Base-by-base conservation (phyloP, 1,140 invertebrate species). In the Drosophila jambulina region DNA sequence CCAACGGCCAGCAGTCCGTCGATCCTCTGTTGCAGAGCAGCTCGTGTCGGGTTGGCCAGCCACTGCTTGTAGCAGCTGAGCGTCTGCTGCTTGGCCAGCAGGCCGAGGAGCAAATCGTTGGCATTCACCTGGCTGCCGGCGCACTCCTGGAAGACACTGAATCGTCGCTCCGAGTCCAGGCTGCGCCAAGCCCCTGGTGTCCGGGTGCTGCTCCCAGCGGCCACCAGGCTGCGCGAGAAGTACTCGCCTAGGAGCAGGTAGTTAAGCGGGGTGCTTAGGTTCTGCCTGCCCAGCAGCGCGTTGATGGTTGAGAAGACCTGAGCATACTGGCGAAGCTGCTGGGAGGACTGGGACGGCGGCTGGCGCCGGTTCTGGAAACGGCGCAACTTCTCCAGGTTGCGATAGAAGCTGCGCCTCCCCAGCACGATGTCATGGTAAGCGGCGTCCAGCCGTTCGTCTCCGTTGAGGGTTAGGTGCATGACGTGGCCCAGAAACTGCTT, bases 131-230 rank as follows among this genome's bases (percentile, higher is more conserved):
- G 45, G 15, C 29, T 23, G 17, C 40, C 54, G 7, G 32, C 25
- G 53, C 91, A 92, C 32, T 80, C 68, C 25, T 82, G 59, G 9
- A 90, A 79, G 21, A 27, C 46, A 12, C 42, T 56, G 49, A 92
- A 92, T 10, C 70, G 57, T 4, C 70, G 54, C 13, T 92, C 87
- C 5, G 91, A 91, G 53, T 92, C 91, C 25, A 53, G 74, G 45
- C 91, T 91, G n/a, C 91, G 88, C 91, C 91, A 92, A 13, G 91
- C 85, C 15, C 91, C 91, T 1, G 88, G 67, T 4, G 85, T 87
- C 2, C 70, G 54, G 17, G 78, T 78, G 21, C 67, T 91, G 51
- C 91, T 91, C 12, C 91, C 91, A 10, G 82, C 78, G 17, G 91
- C 82, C 5, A 92, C 58, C 17, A 92, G 67, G 2, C 65, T 69